These are phyloP conservation scores for Pristionchus entomophagus DNA, from an alignment of 2,888 invertebrate species.

Conservation along the genomic window DNA sequence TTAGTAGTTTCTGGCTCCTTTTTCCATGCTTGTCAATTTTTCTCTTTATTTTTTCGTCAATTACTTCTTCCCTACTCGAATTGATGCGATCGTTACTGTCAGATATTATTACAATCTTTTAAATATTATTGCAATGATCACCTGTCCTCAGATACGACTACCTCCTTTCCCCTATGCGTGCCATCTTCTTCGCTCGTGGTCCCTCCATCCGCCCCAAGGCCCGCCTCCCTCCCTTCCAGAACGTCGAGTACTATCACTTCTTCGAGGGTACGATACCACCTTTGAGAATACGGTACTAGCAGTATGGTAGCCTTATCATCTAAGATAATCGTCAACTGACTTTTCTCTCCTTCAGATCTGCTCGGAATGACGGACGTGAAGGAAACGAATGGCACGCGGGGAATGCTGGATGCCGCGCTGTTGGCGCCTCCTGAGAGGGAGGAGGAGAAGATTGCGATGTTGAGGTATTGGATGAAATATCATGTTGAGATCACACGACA, in stretches of 20 bases:
- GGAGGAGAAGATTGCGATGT: neutral
- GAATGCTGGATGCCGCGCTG: conserved; percentile 41
- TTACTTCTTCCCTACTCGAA: too few species aligned
- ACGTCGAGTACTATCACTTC: conserved; percentile 46
- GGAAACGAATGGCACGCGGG: conserved; percentile 38
- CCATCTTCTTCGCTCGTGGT: conserved; percentile 48
- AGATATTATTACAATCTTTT: too few species aligned
- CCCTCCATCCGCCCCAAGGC: conserved; percentile 22
- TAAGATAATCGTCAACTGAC: neutral
- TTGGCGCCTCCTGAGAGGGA: neutral
- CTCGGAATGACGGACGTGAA: neutral
- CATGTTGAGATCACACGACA: too few species aligned
- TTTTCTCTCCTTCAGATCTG: neutral
- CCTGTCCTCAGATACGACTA: conserved; percentile 15
- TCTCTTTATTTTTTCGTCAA: too few species aligned
- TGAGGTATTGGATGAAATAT: neutral
- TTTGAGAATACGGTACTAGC: neutral
- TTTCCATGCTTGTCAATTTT: too few species aligned
- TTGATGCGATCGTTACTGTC: too few species aligned
- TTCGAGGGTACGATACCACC: conserved; percentile 26
- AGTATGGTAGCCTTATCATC: neutral
- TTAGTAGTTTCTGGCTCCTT: too few species aligned
- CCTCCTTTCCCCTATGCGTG: conserved; percentile 33
- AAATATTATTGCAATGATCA: too few species aligned
- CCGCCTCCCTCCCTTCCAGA: conserved; percentile 42